Conservation (phyloP, 2,797 vertebrate genomes). For the Propithecus deckenii region DNA sequence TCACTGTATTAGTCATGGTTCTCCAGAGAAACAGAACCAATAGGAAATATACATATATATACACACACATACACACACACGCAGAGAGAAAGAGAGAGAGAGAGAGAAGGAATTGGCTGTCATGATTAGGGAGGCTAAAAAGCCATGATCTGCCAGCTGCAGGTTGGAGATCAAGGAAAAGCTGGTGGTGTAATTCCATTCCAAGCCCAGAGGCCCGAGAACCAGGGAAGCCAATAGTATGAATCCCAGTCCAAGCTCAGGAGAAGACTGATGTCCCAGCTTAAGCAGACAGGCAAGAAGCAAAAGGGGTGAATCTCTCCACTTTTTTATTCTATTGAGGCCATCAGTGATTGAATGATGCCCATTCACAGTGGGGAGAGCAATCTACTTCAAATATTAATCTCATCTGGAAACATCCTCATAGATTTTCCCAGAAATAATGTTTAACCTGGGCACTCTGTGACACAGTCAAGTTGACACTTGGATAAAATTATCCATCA, state of each 20-base stretch:
- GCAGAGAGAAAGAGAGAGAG: neutral
- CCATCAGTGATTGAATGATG: neutral
- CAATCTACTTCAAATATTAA: neutral
- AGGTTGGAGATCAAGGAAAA: neutral
- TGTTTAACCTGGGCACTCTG: neutral
- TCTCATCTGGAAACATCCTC: neutral
- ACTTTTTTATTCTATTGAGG: neutral
- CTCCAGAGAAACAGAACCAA: neutral
- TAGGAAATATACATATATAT: neutral
- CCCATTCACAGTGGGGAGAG: neutral
- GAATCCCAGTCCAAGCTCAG: neutral
- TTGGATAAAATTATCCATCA: neutral
- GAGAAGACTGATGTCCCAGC: neutral
- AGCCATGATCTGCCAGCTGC: neutral
- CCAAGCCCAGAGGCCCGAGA: neutral
- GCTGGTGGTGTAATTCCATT: neutral
- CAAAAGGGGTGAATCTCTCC: neutral
- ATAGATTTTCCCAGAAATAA: neutral
- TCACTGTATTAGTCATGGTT: neutral
- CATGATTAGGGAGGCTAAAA: neutral
- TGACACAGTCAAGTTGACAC: neutral
- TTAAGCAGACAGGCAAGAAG: neutral
- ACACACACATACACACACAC: too few species aligned
- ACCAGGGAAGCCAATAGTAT: neutral
- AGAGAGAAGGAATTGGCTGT: neutral